A percentile compares a stretch with the other conserved stretches of the same genome.
Evolutionary conservation across 2,113 vertebrate species (phyloP).

Genomic region (Semicossyphus pulcher): DNA sequence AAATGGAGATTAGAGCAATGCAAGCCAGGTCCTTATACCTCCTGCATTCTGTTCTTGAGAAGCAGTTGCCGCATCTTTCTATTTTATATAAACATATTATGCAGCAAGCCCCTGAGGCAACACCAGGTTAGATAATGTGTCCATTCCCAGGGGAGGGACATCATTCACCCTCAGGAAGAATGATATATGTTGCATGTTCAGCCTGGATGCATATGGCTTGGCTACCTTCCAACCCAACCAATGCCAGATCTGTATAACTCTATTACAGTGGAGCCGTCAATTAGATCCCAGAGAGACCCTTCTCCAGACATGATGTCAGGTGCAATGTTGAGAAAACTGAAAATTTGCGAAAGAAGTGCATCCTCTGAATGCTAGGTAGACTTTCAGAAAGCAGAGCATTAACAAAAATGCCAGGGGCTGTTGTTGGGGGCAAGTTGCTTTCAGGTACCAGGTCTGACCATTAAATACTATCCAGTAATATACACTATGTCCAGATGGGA

Average conservation of each 20-base stretch:
- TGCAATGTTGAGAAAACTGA: not conserved
- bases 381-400: not conserved
- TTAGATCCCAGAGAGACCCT: not conserved
- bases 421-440: not conserved
- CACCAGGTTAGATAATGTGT: constrained; percentile 12
- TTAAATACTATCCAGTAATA: not conserved
- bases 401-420: not conserved
- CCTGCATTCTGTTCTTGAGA: constrained; percentile 7
- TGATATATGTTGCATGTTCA: not conserved
- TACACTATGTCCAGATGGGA: too few relatives aligned
- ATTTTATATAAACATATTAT: constrained; percentile 11
- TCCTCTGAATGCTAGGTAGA: not conserved
- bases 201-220: not conserved
- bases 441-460: not conserved
- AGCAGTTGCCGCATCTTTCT: constrained; percentile 18
- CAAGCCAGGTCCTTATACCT: not conserved
- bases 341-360: not conserved
- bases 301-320: not conserved
- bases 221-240: not conserved
- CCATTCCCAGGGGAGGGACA: not conserved
- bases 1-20: too few relatives aligned
- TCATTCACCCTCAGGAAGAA: constrained; percentile 22
- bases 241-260: constrained; percentile 11
- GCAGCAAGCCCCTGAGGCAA: constrained; percentile 10
- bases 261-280: not conserved